phyloP scores from a whole-genome alignment of 2,113 vertebrate species.

The Zosterops japonicus region DNA sequence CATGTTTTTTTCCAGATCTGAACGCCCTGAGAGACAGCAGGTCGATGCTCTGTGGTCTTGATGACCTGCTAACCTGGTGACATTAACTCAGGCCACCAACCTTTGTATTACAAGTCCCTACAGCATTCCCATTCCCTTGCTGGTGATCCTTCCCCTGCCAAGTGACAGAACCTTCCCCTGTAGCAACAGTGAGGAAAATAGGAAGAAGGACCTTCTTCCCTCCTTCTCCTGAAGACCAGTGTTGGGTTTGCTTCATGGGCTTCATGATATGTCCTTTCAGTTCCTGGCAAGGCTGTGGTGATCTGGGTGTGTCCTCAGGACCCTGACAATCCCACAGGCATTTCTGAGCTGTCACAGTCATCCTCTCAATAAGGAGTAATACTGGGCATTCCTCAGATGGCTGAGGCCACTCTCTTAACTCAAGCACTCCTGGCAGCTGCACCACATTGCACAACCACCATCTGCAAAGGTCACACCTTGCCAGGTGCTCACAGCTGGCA shows the following conservation, averaged over 20 bases:
- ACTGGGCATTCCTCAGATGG: neutral
- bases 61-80: conserved; percentile 5
- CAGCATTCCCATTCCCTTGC: neutral
- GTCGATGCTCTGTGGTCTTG: neutral
- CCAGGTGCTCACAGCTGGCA: neutral
- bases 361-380: neutral
- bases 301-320: neutral
- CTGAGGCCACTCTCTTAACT: neutral
- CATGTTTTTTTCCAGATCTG: neutral
- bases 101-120: neutral
- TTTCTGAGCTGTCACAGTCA: neutral
- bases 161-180: neutral
- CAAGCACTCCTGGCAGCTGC: neutral
- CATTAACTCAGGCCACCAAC: neutral
- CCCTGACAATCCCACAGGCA: neutral
- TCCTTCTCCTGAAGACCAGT: neutral
- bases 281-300: neutral
- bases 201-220: neutral
- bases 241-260: neutral
- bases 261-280: neutral
- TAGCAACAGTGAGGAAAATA: neutral
- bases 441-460: neutral
- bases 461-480: neutral
- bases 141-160: neutral
- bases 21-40: neutral